Percentiles rank a stretch among this genome's conserved stretches.
Evolutionary conservation across 2,113 vertebrate genomes (phyloP).

Genomic region (Eretmochelys imbricata): DNA sequence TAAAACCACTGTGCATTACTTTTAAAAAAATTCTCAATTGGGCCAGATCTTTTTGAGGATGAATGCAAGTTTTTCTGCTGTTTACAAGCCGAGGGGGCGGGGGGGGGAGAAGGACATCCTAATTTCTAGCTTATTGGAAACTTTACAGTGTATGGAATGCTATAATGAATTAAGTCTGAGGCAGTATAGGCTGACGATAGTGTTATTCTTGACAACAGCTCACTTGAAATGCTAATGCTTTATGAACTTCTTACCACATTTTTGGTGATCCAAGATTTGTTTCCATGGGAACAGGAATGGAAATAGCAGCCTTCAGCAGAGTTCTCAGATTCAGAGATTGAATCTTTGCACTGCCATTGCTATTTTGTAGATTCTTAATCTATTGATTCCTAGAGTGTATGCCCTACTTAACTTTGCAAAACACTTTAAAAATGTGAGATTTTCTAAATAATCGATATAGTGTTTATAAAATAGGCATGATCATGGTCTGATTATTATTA

Average conservation of each 20-base stretch:
- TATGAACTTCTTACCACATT: not conserved
- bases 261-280: slow-evolving; percentile 19
- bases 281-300: slow-evolving; percentile 21
- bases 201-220: not conserved
- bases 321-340: slow-evolving; percentile 9
- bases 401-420: not conserved
- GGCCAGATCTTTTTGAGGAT: not conserved
- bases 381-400: not conserved
- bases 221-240: not conserved
- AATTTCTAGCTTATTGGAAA: not conserved
- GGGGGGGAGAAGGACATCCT: no score
- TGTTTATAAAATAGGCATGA: not conserved
- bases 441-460: not conserved
- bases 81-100: not conserved
- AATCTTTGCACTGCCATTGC: slow-evolving; percentile 6
- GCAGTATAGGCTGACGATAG: rapidly evolving
- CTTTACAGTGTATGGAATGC: rapidly evolving
- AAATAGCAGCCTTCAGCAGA: not conserved
- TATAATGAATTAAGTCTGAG: not conserved
- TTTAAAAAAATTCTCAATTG: not conserved
- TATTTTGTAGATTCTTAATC: slow-evolving; percentile 15
- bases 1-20: not conserved
- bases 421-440: not conserved
- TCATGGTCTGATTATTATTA: not conserved
- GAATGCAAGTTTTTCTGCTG: not conserved